Evolutionary conservation across 2,888 invertebrate species (phyloP), one percentile per base, ranked within the genome.

Genomic region (Isotomurus palustris): DNA sequence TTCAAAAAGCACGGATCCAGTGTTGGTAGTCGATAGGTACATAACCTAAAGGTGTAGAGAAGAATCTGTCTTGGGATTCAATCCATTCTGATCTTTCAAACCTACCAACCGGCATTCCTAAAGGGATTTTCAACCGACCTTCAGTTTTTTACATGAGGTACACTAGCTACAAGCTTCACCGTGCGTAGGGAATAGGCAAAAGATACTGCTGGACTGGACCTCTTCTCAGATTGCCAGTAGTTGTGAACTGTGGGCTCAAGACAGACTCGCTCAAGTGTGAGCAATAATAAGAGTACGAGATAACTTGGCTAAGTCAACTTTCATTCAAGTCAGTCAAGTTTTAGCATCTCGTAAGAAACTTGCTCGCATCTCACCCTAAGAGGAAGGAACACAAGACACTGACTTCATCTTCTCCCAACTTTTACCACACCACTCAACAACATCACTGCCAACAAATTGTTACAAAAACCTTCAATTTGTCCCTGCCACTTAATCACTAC

Each of bases 71-170:
- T n/a, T n/a, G n/a, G n/a, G n/a, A n/a, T n/a, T n/a, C n/a, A n/a
- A n/a, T n/a, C n/a, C n/a, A n/a, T n/a, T n/a, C n/a, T n/a, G n/a
- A n/a, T n/a, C n/a, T n/a, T n/a, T n/a, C 43, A 43, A 24, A 12
- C 21, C 24, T 10, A 12, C 24, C 21, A 43, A 67, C 63, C 65
- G 60, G 64, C 67, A 67, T 67, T 67, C 67, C 67, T 45, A 56
- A 66, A 66, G 65, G 65, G 67, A 66, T 67, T 67, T 67, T 66
- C 63, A 66, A 67, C 67, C 65, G 64, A 65, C 65, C 67, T 65
- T 67, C 67, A 66, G 56, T 58, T 53, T 56, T 53, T 62, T 60
- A 53, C 48, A 40, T 24, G 24, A 43, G 24, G 22, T 19, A 19
- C 32, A 10, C 41, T 50, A 41, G 28, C 28, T 25, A n/a, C 24